Base-by-base conservation (phyloP, 2,113 vertebrate species). In the Syrmaticus mikado region DNA sequence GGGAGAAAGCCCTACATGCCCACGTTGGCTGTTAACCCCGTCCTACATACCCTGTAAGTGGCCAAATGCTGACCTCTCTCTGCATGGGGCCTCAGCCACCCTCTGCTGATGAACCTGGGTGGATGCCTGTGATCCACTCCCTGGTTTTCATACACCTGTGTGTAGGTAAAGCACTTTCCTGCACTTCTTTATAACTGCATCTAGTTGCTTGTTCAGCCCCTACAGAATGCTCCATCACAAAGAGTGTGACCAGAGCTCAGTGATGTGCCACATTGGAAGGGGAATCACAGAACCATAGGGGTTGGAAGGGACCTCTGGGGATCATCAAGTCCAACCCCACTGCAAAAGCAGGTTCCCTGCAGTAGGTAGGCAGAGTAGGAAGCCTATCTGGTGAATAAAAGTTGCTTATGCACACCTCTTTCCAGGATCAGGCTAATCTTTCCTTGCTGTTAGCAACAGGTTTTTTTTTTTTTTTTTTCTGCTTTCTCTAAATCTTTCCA, bases 401-500 rank as follows among this genome's bases (percentile, higher is more conserved):
- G 65, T 18, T 96, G 87, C 93, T 87, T 89, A 87, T 91, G 50
- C 72, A 85, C 94, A 79, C 84, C 87, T 93, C 93, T 94, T 94
- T 95, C 93, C 93, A 95, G 91, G 96, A 96, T 83, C 91, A 91
- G 74, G 52, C 28, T 89, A 92, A 96, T 89, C 79, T 93, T 89
- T 70, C 40, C 43, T 95, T 83, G 95, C 79, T 94, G 72, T 85
- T 89, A 93, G 91, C 87, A 78, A 91, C 46, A 19, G 32, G 28
- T 17, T 88, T 36, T 38, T 38, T 38, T 38, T 36, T 90, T 8
- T 62, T 38, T 5, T 1, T 6, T 3, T 8, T 25, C 27, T 41
- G 67, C 79, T 94, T 87, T 94, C 94, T 94, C 79, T 82, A 92
- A 92, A 91, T 96, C 96, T 96, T 85, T 74, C 91, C 87, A 83